These are phyloP conservation scores for Drosophila bocki DNA, from an alignment of 1,140 invertebrate genomes.

Conservation along the genomic window DNA sequence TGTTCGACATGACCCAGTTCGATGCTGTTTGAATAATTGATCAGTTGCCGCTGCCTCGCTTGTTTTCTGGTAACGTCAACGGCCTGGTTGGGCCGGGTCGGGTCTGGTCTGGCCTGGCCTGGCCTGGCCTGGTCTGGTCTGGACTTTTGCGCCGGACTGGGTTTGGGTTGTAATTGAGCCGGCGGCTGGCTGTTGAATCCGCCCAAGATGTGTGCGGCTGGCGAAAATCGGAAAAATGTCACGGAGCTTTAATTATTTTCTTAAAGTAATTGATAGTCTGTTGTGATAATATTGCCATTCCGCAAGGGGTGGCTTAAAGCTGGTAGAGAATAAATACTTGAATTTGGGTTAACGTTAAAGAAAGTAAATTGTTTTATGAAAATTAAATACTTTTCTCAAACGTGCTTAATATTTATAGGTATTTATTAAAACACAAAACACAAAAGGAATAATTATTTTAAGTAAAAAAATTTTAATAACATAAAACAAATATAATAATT, in stretches of 20 bases:
- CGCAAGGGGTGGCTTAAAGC: neutral
- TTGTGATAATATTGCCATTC: constrained; percentile 8
- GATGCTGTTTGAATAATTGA: constrained; percentile 79
- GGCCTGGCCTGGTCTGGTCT: constrained; percentile 10
- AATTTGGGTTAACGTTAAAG: neutral
- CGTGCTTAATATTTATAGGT: neutral
- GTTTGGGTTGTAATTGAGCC: constrained; percentile 51
- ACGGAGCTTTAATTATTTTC: constrained; percentile 51
- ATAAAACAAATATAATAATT: no score
- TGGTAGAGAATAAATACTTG: neutral
- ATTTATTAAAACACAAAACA: neutral
- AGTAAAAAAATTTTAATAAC: neutral
- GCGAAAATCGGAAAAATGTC: constrained; percentile 41
- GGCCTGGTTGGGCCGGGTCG: constrained; percentile 33
- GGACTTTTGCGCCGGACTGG: neutral
- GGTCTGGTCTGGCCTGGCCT: constrained; percentile 13
- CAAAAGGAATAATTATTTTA: neutral
- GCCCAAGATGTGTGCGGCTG: constrained; percentile 36
- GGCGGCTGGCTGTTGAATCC: constrained; percentile 39
- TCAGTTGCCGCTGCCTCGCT: constrained; percentile 58
- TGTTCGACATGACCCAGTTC: constrained; percentile 79
- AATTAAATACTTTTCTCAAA: neutral
- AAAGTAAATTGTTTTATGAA: neutral
- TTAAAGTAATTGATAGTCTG: constrained; percentile 47
- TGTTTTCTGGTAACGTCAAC: constrained; percentile 37